Conservation (phyloP, 1,140 invertebrate species). For the Drosophila obscura region DNA sequence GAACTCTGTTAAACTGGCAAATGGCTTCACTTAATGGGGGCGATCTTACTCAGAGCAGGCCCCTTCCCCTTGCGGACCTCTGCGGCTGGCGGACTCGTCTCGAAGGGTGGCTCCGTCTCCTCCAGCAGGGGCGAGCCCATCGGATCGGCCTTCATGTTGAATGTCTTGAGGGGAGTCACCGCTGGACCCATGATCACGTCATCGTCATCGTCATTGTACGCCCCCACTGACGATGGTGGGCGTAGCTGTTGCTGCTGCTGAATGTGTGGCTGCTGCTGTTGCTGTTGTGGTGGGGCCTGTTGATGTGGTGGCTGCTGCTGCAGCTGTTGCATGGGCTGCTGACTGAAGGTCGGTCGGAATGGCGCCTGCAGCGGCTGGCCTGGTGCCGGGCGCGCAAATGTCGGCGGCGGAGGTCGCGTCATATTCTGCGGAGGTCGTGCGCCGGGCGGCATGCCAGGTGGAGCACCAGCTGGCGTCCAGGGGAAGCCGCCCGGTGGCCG, state of each 20-base stretch:
- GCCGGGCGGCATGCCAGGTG: constrained; percentile 57
- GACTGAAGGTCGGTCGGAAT: constrained; percentile 84
- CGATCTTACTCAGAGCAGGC: constrained; percentile 46
- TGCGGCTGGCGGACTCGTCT: constrained; percentile 38
- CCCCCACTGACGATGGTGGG: constrained; percentile 59
- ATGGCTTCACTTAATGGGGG: constrained; percentile 52
- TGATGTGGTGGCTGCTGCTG: constrained; percentile 42
- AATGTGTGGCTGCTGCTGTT: constrained; percentile 78
- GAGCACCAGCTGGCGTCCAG: constrained; percentile 60
- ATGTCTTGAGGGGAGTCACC: constrained; percentile 69
- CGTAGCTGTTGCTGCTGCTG: constrained; percentile 41
- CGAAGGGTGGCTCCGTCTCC: constrained; percentile 67
- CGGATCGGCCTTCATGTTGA: constrained; percentile 57
- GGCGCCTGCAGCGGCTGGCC: constrained; percentile 68
- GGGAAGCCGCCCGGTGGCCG: constrained; percentile 73
- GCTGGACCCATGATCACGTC: constrained; percentile 81
- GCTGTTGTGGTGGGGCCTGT: constrained; percentile 85
- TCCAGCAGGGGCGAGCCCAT: constrained; percentile 70
- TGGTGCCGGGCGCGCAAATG: constrained; percentile 62
- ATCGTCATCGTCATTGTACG: constrained; percentile 75
- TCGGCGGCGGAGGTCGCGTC: constrained; percentile 64
- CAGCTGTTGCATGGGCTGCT: constrained; percentile 86
- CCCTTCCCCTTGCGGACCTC: constrained; percentile 34
- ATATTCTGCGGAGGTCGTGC: constrained; percentile 68
- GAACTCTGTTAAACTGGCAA: constrained; percentile 1